These are phyloP conservation scores for Corythaixoides concolor DNA, from an alignment of 2,113 vertebrate genomes.

Conservation along the genomic window DNA sequence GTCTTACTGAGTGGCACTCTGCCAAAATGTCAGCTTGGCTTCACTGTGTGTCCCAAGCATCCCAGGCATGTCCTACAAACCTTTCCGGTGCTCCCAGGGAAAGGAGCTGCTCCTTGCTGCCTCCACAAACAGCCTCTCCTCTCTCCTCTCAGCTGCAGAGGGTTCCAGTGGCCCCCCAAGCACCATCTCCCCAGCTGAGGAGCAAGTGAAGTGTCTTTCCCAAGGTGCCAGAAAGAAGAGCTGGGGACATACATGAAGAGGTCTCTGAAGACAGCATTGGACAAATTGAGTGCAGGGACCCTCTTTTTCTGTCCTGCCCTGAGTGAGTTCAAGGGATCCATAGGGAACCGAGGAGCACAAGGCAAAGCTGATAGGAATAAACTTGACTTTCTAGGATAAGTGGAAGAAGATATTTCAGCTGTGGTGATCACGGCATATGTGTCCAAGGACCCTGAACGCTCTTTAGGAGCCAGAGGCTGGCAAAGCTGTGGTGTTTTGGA, in stretches of 20 bases:
- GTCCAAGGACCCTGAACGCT: neutral
- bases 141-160: neutral
- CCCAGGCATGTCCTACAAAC: slow-evolving; percentile 11
- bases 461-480: neutral
- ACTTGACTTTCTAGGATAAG: neutral
- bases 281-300: neutral
- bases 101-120: no score
- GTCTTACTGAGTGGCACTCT: neutral
- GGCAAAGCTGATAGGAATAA: neutral
- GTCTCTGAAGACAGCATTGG: neutral
- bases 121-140: neutral
- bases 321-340: neutral
- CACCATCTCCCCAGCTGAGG: neutral
- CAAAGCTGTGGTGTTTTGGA: neutral
- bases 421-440: neutral
- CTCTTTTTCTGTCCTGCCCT: neutral
- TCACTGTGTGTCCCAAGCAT: slow-evolving; percentile 13
- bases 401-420: neutral
- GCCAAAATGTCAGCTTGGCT: slow-evolving; percentile 32
- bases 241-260: neutral
- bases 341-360: neutral
- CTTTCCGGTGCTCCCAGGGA: slow-evolving; percentile 32
- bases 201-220: neutral
- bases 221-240: neutral
- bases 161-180: neutral